Evolutionary conservation across 2,797 vertebrate genomes (phyloP).

Genomic region (Cuculus canorus): DNA sequence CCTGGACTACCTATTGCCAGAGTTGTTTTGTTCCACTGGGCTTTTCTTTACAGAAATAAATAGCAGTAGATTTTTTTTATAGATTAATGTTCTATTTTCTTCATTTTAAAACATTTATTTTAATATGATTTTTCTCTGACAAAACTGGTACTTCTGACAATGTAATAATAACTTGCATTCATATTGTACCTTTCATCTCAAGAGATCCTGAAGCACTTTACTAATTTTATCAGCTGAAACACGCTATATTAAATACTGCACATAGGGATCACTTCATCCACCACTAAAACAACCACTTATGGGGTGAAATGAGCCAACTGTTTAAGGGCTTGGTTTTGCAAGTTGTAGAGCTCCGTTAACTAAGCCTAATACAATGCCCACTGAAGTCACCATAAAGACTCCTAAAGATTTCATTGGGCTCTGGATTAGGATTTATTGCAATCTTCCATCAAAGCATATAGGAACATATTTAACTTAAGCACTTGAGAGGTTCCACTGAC

Average conservation of each 20-base stretch:
- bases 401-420: slow-evolving; percentile 25
- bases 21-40: neutral
- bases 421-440: slow-evolving; percentile 60
- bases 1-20: neutral
- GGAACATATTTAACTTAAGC: slow-evolving; percentile 48
- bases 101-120: slow-evolving; percentile 26
- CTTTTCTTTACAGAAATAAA: slow-evolving; percentile 11
- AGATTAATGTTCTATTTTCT: neutral
- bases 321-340: slow-evolving; percentile 39
- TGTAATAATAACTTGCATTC: slow-evolving; percentile 7
- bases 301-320: slow-evolving; percentile 51
- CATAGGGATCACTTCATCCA: slow-evolving; percentile 57
- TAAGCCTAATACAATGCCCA: slow-evolving; percentile 35
- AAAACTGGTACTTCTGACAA: neutral
- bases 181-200: slow-evolving; percentile 30
- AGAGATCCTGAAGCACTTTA: slow-evolving; percentile 61
- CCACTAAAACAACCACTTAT: slow-evolving; percentile 53
- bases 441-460: slow-evolving; percentile 38
- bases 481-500: slow-evolving; percentile 26
- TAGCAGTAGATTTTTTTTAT: neutral
- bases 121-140: slow-evolving; percentile 11
- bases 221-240: slow-evolving; percentile 66
- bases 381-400: slow-evolving; percentile 46
- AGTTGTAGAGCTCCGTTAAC: slow-evolving; percentile 59
- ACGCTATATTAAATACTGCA: slow-evolving; percentile 57